Conservation (phyloP, 2,113 vertebrate genomes). For the Colinus virginianus region DNA sequence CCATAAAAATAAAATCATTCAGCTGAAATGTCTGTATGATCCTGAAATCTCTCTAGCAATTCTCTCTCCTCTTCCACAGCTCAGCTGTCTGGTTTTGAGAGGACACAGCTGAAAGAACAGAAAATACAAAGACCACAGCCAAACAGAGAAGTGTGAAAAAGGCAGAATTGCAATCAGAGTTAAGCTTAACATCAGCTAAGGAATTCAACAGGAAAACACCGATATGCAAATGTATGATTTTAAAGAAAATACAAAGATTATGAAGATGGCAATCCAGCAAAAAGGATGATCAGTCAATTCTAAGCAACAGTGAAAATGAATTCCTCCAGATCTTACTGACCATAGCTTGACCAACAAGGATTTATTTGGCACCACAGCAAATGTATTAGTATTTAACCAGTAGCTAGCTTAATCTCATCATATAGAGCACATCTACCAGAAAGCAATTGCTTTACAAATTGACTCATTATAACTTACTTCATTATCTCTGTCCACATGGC, state of each 20-base stretch:
- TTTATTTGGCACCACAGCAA: background rate
- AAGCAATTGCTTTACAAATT: background rate
- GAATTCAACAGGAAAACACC: background rate
- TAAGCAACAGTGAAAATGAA: background rate
- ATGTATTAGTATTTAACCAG: background rate
- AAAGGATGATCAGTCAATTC: background rate
- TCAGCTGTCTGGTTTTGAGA: background rate
- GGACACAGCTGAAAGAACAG: background rate
- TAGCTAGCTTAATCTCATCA: background rate
- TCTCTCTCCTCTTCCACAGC: background rate
- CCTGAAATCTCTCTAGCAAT: background rate
- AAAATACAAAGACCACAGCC: background rate
- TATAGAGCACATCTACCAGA: background rate
- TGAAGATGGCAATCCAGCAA: background rate
- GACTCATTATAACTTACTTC: background rate
- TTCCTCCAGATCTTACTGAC: accelerated
- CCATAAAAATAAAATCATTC: background rate
- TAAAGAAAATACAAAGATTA: background rate
- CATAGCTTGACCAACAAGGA: background rate
- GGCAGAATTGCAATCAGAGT: background rate
- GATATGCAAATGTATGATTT: background rate
- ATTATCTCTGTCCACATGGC: accelerated
- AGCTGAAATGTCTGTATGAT: background rate
- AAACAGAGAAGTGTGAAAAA: background rate
- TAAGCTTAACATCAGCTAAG: background rate